Percentiles rank a stretch among this genome's conserved stretches.
Conservation (phyloP, 1,140 invertebrate species). For the Galleria mellonella region DNA sequence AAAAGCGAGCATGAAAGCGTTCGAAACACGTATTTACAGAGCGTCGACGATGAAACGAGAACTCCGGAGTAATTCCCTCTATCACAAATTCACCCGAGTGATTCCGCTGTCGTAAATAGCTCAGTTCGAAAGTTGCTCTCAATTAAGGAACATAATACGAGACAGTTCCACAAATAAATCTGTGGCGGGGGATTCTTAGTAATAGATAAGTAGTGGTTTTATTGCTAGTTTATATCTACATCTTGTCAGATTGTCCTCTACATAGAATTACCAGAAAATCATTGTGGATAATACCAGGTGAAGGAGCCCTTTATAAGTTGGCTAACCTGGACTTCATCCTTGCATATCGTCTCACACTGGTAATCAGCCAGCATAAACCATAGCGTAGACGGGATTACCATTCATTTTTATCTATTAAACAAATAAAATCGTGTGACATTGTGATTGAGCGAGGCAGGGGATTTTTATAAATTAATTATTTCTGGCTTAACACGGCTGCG, state of each 20-base stretch:
- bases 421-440: neutral
- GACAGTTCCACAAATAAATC: neutral
- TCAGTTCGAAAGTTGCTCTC: neutral
- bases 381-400: too few species aligned
- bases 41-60: neutral
- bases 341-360: too few species aligned
- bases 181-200: too few species aligned
- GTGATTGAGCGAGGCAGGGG: neutral
- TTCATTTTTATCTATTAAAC: too few species aligned
- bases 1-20: neutral
- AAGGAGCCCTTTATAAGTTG: too few species aligned
- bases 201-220: too few species aligned
- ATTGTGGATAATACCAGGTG: too few species aligned
- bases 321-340: too few species aligned
- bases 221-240: too few species aligned
- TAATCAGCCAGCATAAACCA: too few species aligned
- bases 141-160: neutral
- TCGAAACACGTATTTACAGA: neutral
- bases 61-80: neutral
- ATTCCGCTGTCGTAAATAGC: neutral
- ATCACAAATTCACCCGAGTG: neutral
- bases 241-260: too few species aligned
- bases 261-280: too few species aligned
- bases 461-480: conserved; percentile 2
- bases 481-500: neutral